Base-by-base conservation (phyloP, 2,888 invertebrate species). In the Ophonus ardosiacus region DNA sequence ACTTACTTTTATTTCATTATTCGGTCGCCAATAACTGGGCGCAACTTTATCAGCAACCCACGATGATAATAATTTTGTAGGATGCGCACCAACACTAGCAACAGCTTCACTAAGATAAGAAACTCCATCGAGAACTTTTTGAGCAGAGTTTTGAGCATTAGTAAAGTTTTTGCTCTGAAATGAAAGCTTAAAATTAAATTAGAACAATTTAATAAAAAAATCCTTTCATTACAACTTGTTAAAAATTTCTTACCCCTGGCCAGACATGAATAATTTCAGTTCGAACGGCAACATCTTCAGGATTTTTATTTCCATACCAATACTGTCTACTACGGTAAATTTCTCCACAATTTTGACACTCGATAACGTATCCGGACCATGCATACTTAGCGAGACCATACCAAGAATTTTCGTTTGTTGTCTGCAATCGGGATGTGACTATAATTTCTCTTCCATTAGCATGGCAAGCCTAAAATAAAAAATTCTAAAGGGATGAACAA, bases 11-110 rank as follows among this genome's bases (percentile, higher is more conserved):
- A 96, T 96, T 89, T 96, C 94, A 87, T 94, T 92, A 90, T 97
- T 96, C 7, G 96, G 95, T 84, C 94, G 93, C 97, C 97, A 97
- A 90, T 97, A 97, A 56, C 93, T 93, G 0, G 97, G 97, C 13
- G 96, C 96, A 38, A 96, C 94, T 89, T 95, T 94, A 90, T 96
- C 96, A 0, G 96, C 94, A n/a, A 96, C 93, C 95, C 96, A 96
- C 85, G 94, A 93, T 31, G 93, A 93, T 0, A 96, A 88, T 1
- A 93, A 93, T 89, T 94, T 95, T 1, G 95, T 94, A n/a, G 96
- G 96, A 87, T 94, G 95, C 3, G 95, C 93, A 13, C 95, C 93
- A 18, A 95, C 94, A 88, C 92, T 95, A 24, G 92, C 92, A 17
- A 95, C 93, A 43, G 93, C 93, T 86, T 93, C 93, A 0, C 93